These are phyloP conservation scores for Kuschelorhynchus macadamiae DNA, from an alignment of 2,888 invertebrate genomes.

Conservation along the genomic window DNA sequence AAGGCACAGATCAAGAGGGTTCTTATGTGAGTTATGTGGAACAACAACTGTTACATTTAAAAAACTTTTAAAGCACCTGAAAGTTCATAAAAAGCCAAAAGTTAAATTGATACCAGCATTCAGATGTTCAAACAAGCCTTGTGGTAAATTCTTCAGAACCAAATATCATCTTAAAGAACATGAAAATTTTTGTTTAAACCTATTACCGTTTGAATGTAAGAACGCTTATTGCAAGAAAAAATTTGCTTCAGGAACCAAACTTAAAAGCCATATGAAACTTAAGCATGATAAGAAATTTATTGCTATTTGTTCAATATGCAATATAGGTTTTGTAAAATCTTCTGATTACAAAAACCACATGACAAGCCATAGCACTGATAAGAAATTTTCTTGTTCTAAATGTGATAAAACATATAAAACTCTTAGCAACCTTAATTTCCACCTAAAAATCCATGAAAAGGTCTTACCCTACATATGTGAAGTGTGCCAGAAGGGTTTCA, in stretches of 20 bases:
- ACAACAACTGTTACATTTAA: slow-evolving; percentile 51
- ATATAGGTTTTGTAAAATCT: slow-evolving; percentile 65
- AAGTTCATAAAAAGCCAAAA: slow-evolving; percentile 33
- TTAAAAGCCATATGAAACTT: slow-evolving; percentile 64
- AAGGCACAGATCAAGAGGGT: slow-evolving; percentile 59
- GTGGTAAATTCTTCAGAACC: slow-evolving; percentile 63
- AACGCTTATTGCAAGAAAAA: slow-evolving; percentile 62
- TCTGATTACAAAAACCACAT: slow-evolving; percentile 67
- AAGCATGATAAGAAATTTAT: slow-evolving; percentile 67
- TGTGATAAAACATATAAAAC: slow-evolving; percentile 67
- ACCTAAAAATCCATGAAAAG: slow-evolving; percentile 64
- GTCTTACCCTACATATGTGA: slow-evolving; percentile 63
- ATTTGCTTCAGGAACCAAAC: slow-evolving; percentile 64
- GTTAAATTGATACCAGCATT: slow-evolving; percentile 53
- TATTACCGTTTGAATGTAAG: slow-evolving; percentile 62
- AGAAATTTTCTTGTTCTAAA: slow-evolving; percentile 63
- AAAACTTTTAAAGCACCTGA: slow-evolving; percentile 51
- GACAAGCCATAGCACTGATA: slow-evolving; percentile 65
- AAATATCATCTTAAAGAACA: slow-evolving; percentile 64
- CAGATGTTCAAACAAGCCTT: slow-evolving; percentile 61
- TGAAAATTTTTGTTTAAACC: slow-evolving; percentile 64
- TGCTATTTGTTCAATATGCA: slow-evolving; percentile 66
- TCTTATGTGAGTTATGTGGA: slow-evolving; percentile 65
- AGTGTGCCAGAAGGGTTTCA: slow-evolving; percentile 65
- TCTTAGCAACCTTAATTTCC: slow-evolving; percentile 66